Conservation (phyloP, 2,797 vertebrate species). For the Chrosomus eos region DNA sequence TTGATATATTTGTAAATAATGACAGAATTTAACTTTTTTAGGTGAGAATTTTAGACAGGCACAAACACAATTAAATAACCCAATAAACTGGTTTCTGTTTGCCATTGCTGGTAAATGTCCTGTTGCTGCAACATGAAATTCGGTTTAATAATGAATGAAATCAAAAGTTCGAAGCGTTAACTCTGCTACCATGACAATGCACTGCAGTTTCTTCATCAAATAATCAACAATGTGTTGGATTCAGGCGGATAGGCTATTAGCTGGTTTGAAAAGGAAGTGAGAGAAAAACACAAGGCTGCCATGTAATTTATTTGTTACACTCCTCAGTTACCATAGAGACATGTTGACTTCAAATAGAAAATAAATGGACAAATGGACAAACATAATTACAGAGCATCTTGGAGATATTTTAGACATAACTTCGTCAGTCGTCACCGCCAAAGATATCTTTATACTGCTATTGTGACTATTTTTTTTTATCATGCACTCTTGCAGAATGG, state of each 20-base stretch:
- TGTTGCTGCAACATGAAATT: not conserved
- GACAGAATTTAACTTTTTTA: no score
- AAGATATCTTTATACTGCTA: not conserved
- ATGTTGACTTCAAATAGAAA: not conserved
- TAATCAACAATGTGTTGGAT: not conserved
- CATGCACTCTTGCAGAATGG: not conserved
- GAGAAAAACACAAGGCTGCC: not conserved
- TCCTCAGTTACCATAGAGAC: slow-evolving; percentile 25
- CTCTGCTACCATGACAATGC: not conserved
- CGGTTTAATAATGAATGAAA: not conserved
- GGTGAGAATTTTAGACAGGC: no score
- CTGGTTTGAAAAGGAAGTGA: not conserved
- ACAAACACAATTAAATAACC: not conserved
- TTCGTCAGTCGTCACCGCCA: not conserved
- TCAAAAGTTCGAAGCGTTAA: not conserved
- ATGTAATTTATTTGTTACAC: not conserved
- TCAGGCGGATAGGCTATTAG: slow-evolving; percentile 7
- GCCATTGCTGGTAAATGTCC: not conserved
- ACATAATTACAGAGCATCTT: not conserved
- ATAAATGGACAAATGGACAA: not conserved
- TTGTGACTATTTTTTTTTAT: not conserved
- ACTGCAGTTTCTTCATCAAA: not conserved
- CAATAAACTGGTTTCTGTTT: not conserved
- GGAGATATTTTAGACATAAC: not conserved
- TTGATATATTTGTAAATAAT: no score